Conservation (phyloP, 2,797 vertebrate genomes). For the Gymnoscopelus braueri region DNA sequence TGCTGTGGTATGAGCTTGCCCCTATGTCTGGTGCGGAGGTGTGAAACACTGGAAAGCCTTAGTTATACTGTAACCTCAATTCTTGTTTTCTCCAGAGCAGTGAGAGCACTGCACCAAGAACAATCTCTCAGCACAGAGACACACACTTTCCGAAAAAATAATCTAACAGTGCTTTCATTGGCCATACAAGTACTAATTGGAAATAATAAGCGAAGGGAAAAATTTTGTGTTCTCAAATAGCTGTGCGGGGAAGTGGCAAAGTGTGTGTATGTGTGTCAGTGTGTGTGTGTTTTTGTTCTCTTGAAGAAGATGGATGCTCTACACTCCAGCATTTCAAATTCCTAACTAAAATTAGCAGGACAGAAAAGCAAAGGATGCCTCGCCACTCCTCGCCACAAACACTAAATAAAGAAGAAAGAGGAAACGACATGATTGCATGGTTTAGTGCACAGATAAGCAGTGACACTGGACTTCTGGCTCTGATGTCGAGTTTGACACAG, state of each 20-base stretch:
- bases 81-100: constrained; percentile 48
- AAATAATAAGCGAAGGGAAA: constrained; percentile 21
- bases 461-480: constrained; percentile 21
- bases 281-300: constrained; percentile 29
- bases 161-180: constrained; percentile 35
- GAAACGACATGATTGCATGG: constrained; percentile 58
- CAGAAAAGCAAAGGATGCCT: constrained; percentile 66
- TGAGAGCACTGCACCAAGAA: constrained; percentile 24
- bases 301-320: constrained; percentile 64
- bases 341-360: constrained; percentile 76
- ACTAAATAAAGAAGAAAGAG: constrained; percentile 48
- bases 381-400: constrained; percentile 45
- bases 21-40: constrained; percentile 58
- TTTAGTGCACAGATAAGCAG: constrained; percentile 44
- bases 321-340: constrained; percentile 69
- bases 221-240: constrained; percentile 30
- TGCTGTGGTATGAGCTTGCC: constrained; percentile 67
- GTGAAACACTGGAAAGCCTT: constrained; percentile 61
- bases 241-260: constrained; percentile 11
- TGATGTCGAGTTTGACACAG: constrained; percentile 14
- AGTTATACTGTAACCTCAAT: constrained; percentile 50
- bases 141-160: constrained; percentile 25
- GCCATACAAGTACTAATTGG: constrained; percentile 41
- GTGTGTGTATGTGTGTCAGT: constrained; percentile 4
- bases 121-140: constrained; percentile 38